Evolutionary conservation across 2,888 invertebrate genomes (phyloP).

Genomic region (Drosophila histrio): DNA sequence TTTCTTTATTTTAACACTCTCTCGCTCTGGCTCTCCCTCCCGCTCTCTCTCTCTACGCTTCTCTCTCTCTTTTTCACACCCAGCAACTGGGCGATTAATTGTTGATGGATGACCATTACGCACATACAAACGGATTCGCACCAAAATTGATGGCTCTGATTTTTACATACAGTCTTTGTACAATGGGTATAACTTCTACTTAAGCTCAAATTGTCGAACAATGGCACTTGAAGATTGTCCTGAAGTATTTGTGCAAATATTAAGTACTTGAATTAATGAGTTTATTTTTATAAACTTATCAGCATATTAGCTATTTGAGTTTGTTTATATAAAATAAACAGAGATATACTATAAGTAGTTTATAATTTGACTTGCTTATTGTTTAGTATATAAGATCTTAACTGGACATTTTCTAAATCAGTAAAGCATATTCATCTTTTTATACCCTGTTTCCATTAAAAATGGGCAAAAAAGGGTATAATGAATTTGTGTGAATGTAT

Average conservation of each 20-base stretch:
- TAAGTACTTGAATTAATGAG: neutral
- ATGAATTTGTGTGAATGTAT: no score
- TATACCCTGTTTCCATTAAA: no score
- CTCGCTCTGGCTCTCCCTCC: neutral
- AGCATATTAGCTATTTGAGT: no score
- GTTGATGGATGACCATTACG: constrained; percentile 51
- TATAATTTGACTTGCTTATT: no score
- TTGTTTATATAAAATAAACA: no score
- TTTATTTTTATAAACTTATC: neutral
- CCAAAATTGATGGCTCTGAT: constrained; percentile 45
- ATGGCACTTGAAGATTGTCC: constrained; percentile 2
- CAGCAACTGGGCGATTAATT: constrained; percentile 49
- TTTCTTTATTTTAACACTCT: constrained; percentile 60
- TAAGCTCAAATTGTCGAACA: neutral
- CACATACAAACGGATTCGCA: constrained; percentile 20
- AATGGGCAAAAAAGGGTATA: no score
- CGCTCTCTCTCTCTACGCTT: neutral
- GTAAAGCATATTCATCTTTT: no score
- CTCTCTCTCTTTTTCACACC: neutral
- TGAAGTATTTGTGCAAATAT: neutral
- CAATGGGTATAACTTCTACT: neutral
- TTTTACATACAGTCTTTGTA: neutral
- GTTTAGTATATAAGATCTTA: no score
- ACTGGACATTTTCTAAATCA: no score
- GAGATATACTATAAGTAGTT: no score